Evolutionary conservation across 2,888 invertebrate species (phyloP), one percentile per base, ranked within the genome.

Genomic region (Tipula helvola): DNA sequence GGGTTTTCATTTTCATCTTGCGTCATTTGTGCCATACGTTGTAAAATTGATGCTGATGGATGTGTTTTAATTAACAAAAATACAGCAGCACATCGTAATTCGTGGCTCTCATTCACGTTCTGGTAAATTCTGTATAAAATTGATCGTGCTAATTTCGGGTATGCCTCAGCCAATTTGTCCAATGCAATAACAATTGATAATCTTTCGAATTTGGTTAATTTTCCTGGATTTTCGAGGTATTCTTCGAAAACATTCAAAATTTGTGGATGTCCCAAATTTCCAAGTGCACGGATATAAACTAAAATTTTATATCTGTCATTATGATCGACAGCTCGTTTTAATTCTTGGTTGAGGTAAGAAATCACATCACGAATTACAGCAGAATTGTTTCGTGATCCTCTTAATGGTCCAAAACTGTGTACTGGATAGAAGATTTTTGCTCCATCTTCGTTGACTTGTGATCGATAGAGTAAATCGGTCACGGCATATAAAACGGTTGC

Each of bases 11-110:
- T 71, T 89, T 96, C 96, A 86, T 92, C 90, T 88, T 95, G 93
- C 5, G 95, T 95, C 91, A 93, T 93, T 89, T 93, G 92, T 28
- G 96, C 96, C 94, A 96, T 95, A 44, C 93, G 92, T 91, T 95
- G 94, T 89, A 96, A 93, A 93, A 95, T 94, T 13, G 92, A 91
- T 28, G 92, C 90, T 8, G 94, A 93, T 42, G 95, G 95, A 83
- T 92, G 91, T 13, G 93, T 92, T 88, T 91, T 92, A 91, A 95
- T 93, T 87, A 96, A 90, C 86, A 93, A 92, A 87, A 92, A 92
- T 0, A 95, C 93, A 84, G 95, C 95, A 86, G 94, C 93, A 83
- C 93, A 93, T 89, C 96, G 93, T 8, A 95, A 92, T 91, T 95
- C 94, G 88, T 94, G 93, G 16, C 92, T 90, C 89, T 96, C 96